Conservation (phyloP, 2,888 invertebrate genomes). For the Stictocephala bisonia region DNA sequence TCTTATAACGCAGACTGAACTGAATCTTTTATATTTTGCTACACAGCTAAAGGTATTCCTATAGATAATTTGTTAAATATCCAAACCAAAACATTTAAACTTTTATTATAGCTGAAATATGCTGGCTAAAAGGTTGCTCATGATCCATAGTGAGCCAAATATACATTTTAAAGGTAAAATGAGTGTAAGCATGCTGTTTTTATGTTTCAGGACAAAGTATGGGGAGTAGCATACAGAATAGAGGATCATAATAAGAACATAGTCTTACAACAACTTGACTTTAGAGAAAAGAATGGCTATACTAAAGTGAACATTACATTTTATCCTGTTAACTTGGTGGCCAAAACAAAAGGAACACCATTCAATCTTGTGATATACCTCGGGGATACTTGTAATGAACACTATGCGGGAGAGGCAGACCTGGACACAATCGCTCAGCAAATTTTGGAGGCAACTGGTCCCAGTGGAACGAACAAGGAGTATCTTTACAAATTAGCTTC, state of each 20-base stretch:
- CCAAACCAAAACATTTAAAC: no score
- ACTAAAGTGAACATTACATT: conserved; percentile 74
- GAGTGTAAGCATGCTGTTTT: conserved; percentile 1
- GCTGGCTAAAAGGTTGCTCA: no score
- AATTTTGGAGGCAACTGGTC: conserved; percentile 78
- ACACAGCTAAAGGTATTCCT: no score
- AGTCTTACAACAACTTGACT: conserved; percentile 87
- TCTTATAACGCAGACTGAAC: no score
- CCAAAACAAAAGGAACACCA: conserved; percentile 65
- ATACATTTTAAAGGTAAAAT: no score
- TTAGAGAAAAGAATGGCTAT: conserved; percentile 94
- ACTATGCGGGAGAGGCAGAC: conserved; percentile 81
- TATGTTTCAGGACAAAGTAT: conserved; percentile 73
- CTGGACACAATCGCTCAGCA: conserved; percentile 83
- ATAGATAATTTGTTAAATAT: no score
- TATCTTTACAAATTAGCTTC: conserved; percentile 88
- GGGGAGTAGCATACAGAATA: conserved; percentile 94
- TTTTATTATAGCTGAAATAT: no score
- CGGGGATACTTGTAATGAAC: conserved; percentile 83
- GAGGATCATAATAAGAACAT: conserved; percentile 72
- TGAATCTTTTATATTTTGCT: no score
- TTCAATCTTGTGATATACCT: conserved; percentile 84
- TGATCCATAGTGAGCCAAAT: no score
- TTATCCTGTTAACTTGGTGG: conserved; percentile 67
- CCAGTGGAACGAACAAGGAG: conserved; percentile 91